phyloP scores from a whole-genome alignment of 2,113 vertebrate genomes.

The Anolis carolinensis region DNA sequence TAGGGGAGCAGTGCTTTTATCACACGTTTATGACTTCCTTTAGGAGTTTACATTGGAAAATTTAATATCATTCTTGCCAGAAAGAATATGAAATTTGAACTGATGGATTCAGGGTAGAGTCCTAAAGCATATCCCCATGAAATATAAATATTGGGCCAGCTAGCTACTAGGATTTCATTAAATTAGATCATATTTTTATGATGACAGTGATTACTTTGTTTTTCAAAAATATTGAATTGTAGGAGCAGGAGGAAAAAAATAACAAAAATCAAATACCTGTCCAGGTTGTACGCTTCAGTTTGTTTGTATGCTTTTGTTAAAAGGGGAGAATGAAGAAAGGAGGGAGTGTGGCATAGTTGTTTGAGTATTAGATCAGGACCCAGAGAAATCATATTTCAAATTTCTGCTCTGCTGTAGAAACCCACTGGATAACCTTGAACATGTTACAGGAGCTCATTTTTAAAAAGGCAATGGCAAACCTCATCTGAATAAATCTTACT shows the following conservation, averaged over 20 bases:
- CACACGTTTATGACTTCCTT: constrained; percentile 77
- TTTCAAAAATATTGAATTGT: not conserved
- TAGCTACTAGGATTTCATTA: not conserved
- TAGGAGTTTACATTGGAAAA: constrained; percentile 58
- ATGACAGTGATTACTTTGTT: not conserved
- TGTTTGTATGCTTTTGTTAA: not conserved
- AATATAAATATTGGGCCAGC: not conserved
- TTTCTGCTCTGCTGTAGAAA: no score
- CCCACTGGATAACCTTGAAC: no score
- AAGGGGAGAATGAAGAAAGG: no score
- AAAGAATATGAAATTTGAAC: not conserved
- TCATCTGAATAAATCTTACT: no score
- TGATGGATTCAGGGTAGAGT: not conserved
- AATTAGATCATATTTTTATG: not conserved
- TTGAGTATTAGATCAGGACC: no score
- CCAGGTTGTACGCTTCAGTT: not conserved
- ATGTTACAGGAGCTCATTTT: no score
- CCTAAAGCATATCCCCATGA: not conserved
- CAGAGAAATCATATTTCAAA: no score
- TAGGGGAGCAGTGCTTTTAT: constrained; percentile 65
- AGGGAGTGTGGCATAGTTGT: no score
- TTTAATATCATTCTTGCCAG: constrained; percentile 40
- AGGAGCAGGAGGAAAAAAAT: not conserved
- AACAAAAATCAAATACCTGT: not conserved
- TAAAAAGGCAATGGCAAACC: no score